These are phyloP conservation scores for Philopotamus ludificatus DNA, from an alignment of 1,140 invertebrate genomes.

Conservation along the genomic window DNA sequence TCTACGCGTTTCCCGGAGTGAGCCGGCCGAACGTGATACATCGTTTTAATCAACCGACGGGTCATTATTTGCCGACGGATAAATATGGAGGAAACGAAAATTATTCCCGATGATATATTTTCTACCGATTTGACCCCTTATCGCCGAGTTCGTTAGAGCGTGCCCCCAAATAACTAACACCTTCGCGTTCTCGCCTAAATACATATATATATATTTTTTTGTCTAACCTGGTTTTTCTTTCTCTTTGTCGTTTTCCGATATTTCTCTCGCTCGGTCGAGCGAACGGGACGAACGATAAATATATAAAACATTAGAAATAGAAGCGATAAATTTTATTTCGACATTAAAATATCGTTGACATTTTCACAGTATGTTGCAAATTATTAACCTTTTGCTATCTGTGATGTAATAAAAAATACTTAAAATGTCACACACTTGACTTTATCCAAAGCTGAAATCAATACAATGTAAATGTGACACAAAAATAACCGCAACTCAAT, in stretches of 20 bases:
- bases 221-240: background rate
- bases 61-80: background rate
- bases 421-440: background rate
- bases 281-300: background rate
- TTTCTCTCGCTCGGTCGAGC: background rate
- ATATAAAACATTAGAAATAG: background rate
- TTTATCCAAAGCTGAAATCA: no score
- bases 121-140: background rate
- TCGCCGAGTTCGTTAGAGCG: background rate
- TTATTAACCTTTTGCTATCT: background rate
- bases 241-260: background rate
- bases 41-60: slow-evolving; percentile 8
- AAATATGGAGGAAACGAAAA: background rate
- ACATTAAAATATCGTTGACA: no score
- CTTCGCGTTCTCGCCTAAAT: background rate
- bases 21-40: slow-evolving; percentile 16
- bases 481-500: no score
- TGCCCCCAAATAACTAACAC: background rate
- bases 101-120: background rate
- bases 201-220: background rate
- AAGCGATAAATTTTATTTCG: no score
- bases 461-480: no score
- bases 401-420: background rate
- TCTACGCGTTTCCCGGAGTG: slow-evolving; percentile 12
- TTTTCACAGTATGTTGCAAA: no score